Evolutionary conservation across 1,140 invertebrate species (phyloP), one percentile per base, ranked within the genome.

Genomic region (Mesaphorura yosii): DNA sequence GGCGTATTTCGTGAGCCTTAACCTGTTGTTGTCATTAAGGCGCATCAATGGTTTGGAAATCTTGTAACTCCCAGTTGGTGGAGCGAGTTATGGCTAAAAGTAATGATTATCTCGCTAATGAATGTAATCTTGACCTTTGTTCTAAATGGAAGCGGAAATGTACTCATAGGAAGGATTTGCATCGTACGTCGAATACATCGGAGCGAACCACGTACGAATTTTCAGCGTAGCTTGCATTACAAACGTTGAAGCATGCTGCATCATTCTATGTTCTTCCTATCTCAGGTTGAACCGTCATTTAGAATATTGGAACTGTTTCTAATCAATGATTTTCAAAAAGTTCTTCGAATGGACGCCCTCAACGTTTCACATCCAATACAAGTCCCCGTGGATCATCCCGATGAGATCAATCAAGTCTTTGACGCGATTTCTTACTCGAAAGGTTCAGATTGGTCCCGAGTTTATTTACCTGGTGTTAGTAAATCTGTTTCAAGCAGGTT

Each of bases 151-250:
- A 37, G n/a, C 34, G 12, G 12, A 37, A 37, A 37, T 37, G n/a
- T 63, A n/a, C n/a, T n/a, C n/a, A n/a, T n/a, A n/a, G n/a, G 78
- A 80, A 66, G 78, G 78, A 23, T 78, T 78, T 66, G 76, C 76
- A 1, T 72, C 69, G 37, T 78, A 68, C 60, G 66, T 78, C 40
- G 72, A 76, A 56, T 48, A 48, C 29, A 14, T 48, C 23, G 46
- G 46, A 10, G 28, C 27, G n/a, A 31, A 48, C 23, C 66, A 66
- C 58, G 52, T 69, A 6, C n/a, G n/a, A 70, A 67, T 26, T 53
- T 51, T 31, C 46, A 60, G 17, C 40, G 52, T 20, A 57, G 62
- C n/a, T 37, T 52, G 27, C 17, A 12, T 23, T n/a, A n/a, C n/a
- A 14, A 37, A 34, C 52, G 39, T 51, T 34, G 31, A 10, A 10